phyloP scores from a whole-genome alignment of 2,888 invertebrate genomes.

The Idaea biselata region DNA sequence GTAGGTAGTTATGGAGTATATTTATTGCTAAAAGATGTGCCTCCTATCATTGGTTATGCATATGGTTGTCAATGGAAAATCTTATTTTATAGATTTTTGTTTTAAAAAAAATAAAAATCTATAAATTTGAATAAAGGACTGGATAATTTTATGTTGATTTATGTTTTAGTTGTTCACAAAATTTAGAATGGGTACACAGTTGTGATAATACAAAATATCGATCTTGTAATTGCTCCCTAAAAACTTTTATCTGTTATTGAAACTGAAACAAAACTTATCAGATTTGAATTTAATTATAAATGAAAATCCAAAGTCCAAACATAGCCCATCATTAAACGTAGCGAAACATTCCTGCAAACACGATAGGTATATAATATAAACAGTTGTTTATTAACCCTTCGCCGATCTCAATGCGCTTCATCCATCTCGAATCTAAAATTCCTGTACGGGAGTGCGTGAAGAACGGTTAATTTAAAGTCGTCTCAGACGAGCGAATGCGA shows the following conservation, averaged over 20 bases:
- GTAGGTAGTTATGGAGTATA: conserved; percentile 23
- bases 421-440: conserved; percentile 78
- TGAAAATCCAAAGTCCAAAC: neutral
- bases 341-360: conserved; percentile 3
- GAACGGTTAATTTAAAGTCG: conserved; percentile 75
- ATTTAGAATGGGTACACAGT: too few relatives aligned
- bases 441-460: conserved; percentile 70
- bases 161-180: too few relatives aligned
- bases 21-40: conserved; percentile 11
- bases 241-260: too few relatives aligned
- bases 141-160: too few relatives aligned
- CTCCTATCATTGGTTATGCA: too few relatives aligned
- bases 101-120: too few relatives aligned
- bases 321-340: conserved; percentile 7
- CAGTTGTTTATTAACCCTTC: conserved; percentile 40
- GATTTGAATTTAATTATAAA: neutral
- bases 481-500: conserved; percentile 60
- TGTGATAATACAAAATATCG: too few relatives aligned
- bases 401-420: conserved; percentile 47
- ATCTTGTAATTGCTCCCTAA: too few relatives aligned
- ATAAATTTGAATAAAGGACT: too few relatives aligned
- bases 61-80: too few relatives aligned
- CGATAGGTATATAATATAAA: conserved; percentile 24
- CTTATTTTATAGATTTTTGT: too few relatives aligned
- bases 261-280: neutral